Evolutionary conservation across 1,140 invertebrate genomes (phyloP), one percentile per base, ranked within the genome.

Genomic region (Drosophila serrata): DNA sequence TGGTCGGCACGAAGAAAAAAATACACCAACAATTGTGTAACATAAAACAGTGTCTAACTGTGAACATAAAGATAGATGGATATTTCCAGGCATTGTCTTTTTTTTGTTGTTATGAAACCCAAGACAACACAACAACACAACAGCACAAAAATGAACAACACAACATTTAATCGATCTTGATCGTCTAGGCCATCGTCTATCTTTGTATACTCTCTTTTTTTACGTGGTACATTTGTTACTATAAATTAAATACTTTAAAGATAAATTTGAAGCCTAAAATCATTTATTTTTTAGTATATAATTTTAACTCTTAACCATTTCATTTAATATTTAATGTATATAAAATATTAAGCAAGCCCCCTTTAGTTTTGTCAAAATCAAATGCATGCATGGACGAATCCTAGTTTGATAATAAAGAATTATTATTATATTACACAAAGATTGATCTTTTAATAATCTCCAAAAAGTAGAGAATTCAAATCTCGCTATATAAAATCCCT

Each of bases 81-180:
- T 73, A 90, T 84, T 88, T 88, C 76, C 85, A 84, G 76, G 85
- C 85, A 90, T 87, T 87, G 84, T 87, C 76, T 74, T 56, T 24
- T 24, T 59, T 35, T 81, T 82, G 80, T 88, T 84, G 80, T 84
- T 87, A 87, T 88, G 82, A 86, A 86, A 86, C 82, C 76, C 64
- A 82, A 86, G 82, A 63, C 81, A 62, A 27, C 42, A 43, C 55
- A 43, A 9, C 45, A 65, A 45, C 37, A 33, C 33, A 33, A 13
- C 35, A 37, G 13, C 33, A 9, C 63, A 31, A 17, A 60, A 65
- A 72, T 35, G 39, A 74, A 61, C 68, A 67, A 46, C 40, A 40
- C 45, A 42, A 62, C 75, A 27, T 73, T 61, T 53, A 74, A 61
- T 31, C 59, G 65, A 22, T 57, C 43, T 46, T 48, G 68, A 45